Conservation (phyloP, 2,113 vertebrate genomes). For the Miniopterus natalensis region DNA sequence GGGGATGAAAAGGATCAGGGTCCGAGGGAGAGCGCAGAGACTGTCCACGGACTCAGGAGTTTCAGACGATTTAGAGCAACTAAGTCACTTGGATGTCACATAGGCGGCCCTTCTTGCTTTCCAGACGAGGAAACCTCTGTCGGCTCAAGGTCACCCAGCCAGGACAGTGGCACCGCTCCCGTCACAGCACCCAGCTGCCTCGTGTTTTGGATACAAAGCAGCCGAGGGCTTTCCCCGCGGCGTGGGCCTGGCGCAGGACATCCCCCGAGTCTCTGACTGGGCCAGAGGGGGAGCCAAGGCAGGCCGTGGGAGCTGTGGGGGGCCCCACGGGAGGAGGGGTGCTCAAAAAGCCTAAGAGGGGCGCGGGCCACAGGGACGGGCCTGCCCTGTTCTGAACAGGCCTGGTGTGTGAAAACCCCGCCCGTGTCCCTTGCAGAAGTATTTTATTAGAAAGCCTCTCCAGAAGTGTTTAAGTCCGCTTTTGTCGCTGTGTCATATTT, state of each 20-base stretch:
- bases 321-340: rapidly evolving
- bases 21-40: background rate
- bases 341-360: background rate
- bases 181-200: background rate
- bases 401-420: background rate
- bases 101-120: background rate
- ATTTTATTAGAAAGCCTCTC: background rate
- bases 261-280: background rate
- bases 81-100: background rate
- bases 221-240: background rate
- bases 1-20: background rate
- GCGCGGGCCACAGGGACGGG: background rate
- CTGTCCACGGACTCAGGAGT: background rate
- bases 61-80: background rate
- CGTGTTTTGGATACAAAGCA: background rate
- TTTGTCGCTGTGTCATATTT: background rate
- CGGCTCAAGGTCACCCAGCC: background rate
- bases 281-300: background rate
- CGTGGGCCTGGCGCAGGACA: background rate
- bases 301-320: background rate
- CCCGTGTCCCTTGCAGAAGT: background rate
- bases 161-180: background rate
- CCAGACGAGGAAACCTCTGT: background rate
- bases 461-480: background rate
- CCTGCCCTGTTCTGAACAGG: background rate